A percentile compares a stretch with the other conserved stretches of the same genome.
Conservation (phyloP, 2,113 vertebrate species). For the Plectropomus leopardus region DNA sequence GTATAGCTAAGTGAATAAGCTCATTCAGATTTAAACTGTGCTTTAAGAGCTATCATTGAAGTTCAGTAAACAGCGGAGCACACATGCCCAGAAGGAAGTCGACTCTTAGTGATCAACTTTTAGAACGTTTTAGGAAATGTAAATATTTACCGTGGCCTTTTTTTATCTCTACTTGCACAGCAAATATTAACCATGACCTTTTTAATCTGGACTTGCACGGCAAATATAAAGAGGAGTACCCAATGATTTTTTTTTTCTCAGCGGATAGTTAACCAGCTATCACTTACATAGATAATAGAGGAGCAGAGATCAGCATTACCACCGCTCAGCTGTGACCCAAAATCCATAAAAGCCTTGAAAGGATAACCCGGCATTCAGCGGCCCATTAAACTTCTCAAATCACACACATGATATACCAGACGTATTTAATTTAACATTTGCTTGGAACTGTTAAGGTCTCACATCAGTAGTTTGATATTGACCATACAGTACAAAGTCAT, state of each 20-base stretch:
- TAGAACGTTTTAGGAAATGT: too few species aligned
- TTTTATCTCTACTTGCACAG: neutral
- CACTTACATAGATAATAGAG: neutral
- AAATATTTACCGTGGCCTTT: neutral
- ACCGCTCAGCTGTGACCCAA: neutral
- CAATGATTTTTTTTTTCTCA: neutral
- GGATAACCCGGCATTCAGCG: slow-evolving; percentile 3
- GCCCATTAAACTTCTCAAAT: slow-evolving; percentile 10
- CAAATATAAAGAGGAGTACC: slow-evolving; percentile 3
- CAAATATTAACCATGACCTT: slow-evolving; percentile 20
- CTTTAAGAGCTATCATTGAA: neutral
- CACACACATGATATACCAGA: neutral
- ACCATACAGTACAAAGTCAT: too few species aligned
- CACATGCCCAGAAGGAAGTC: neutral
- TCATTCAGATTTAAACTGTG: neutral
- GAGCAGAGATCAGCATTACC: slow-evolving; percentile 10
- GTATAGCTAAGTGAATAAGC: neutral
- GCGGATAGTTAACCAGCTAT: neutral
- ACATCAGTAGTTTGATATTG: neutral
- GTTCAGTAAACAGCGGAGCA: neutral
- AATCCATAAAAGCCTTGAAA: slow-evolving; percentile 10
- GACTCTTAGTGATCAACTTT: neutral
- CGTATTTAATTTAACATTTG: neutral
- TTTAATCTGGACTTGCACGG: neutral
- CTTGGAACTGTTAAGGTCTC: neutral